A percentile compares a stretch with the other conserved stretches of the same genome.
phyloP scores from a whole-genome alignment of 2,113 vertebrate species.

The Petromus typicus region DNA sequence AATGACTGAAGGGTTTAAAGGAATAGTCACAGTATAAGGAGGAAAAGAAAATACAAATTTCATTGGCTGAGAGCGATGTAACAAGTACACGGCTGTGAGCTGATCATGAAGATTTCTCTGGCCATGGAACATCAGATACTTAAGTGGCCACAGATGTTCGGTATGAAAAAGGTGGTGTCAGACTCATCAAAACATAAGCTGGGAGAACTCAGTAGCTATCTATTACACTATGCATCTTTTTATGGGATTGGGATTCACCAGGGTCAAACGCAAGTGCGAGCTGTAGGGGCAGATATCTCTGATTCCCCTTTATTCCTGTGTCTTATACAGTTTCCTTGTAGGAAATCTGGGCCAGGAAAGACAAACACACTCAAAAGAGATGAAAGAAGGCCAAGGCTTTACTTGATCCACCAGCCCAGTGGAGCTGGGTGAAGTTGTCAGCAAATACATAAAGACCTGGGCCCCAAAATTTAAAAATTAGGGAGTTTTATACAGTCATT shows the following conservation, averaged over 20 bases:
- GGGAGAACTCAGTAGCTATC: not conserved
- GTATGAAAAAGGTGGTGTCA: not conserved
- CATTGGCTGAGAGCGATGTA: not conserved
- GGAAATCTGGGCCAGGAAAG: no score
- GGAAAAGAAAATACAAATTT: not conserved
- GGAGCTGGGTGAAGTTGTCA: no score
- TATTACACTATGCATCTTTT: rapidly evolving
- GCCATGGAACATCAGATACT: not conserved
- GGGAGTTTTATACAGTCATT: no score
- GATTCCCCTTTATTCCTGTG: not conserved
- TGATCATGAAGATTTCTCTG: not conserved
- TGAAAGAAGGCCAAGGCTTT: no score
- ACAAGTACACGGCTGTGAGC: not conserved
- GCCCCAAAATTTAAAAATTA: no score
- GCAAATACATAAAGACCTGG: no score
- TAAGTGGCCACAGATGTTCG: rapidly evolving
- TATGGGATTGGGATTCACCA: not conserved
- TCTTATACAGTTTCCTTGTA: not conserved
- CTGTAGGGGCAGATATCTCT: not conserved
- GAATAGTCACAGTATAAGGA: not conserved
- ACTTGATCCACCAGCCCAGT: no score
- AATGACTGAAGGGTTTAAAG: not conserved
- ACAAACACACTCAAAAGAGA: no score
- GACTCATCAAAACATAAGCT: not conserved
- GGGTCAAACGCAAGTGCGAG: not conserved